Base-by-base conservation (phyloP, 2,888 invertebrate genomes). In the Galerucella pusilla region DNA sequence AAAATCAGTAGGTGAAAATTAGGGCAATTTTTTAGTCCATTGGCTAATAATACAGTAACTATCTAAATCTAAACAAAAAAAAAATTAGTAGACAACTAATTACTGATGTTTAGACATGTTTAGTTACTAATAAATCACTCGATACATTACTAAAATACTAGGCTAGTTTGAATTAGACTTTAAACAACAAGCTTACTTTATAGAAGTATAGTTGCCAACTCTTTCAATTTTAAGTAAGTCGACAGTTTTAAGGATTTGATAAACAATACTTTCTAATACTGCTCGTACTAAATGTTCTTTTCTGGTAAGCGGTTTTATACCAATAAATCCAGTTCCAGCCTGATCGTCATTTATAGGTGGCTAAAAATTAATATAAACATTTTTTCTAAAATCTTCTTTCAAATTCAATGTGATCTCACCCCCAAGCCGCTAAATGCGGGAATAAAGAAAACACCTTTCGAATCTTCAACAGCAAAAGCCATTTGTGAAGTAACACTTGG, bases 381-480 rank as follows among this genome's bases (percentile, higher is more conserved):
- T 20, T 42, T 11, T 67, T 71, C 25, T 46, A n/a, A 35, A 54
- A 63, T 11, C 14, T 28, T 73, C 68, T 69, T 52, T 16, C 7
- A 42, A 42, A 42, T 59, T 28, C 57, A 0, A 75, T 16, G 20
- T 2, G 16, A 3, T 75, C 85, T 89, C 88, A 96, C 96, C 86
- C 96, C 95, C 70, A 96, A 88, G 52, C 97, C 97, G 87, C 94
- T 94, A 83, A 97, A 97, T 0, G 96, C 96, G 1, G 97, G 97
- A 81, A 97, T 90, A 86, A 97, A 97, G 86, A 91, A 96, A 2
- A 96, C 93, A 6, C 94, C 96, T 82, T 93, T 93, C 1, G 93
- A 91, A 85, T 94, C 91, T 0, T 90, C 84, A 0, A 94, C 93
- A 0, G 92, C 91, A 68, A 87, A 86, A 0, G 96, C 96, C 77